Base-by-base conservation (phyloP, 2,797 vertebrate genomes). In the Hipposideros larvatus region DNA sequence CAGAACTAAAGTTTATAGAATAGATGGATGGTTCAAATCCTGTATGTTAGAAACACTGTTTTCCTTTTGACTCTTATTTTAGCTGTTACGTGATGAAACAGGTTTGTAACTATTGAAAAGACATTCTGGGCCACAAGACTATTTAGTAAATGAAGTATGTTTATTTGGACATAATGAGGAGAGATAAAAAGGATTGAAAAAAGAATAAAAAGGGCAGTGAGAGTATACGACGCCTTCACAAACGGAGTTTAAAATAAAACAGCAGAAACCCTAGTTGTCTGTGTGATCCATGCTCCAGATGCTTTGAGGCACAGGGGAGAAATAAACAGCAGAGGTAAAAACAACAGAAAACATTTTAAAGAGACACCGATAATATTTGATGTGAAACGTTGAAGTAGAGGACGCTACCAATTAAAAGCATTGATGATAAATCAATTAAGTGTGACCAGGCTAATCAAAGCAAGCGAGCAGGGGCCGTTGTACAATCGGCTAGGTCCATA, bases 131-230 rank as follows among this genome's bases (percentile, higher is more conserved):
- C 43, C 18, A 51, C 10, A 65, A 86, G 22, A 28, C 24, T 24
- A 66, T 55, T 77, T 24, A 66, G 48, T 77, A 53, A 77, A 80
- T 0, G 6, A 53, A 80, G 15, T 90, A 16, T 85, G 46, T 68
- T 68, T 82, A 77, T 92, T 96, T 88, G 37, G n/a, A 90, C 73
- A 51, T 91, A 97, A 98, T 94, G 95, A 98, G 95, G 84, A 9
- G 14, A 96, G 84, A 94, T 71, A 93, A 65, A 95, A 97, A 95
- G 77, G 34, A 70, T 51, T 88, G 87, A 57, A 57, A 70, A 66
- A 90, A 70, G 34, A 70, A 70, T 31, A 43, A 21, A 48, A 86
- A 55, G 21, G 43, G 65, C 83, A 95, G 85, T 85, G 73, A 94
- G 68, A 57, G 71, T 93, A 95, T 73, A 97, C 95, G 96, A 93